Conservation (phyloP, 2,113 vertebrate genomes). For the Empidonax traillii region DNA sequence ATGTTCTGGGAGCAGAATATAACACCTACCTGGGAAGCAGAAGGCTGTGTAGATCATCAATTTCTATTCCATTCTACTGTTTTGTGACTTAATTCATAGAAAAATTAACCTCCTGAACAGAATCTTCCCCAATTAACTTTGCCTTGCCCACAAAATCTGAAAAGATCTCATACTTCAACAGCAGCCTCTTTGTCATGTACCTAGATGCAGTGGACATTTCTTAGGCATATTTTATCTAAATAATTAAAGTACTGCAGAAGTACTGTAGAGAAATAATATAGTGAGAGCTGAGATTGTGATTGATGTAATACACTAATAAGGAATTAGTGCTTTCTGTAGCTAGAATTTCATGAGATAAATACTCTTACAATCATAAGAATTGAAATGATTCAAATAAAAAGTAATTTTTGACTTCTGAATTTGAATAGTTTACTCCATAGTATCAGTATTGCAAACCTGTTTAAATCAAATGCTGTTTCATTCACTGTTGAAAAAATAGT, state of each 20-base stretch:
- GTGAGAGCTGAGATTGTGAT: not conserved
- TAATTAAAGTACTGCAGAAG: not conserved
- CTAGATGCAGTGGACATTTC: not conserved
- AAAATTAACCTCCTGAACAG: not conserved
- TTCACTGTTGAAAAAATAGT: constrained; percentile 44
- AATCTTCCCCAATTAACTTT: not conserved
- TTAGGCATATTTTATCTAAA: not conserved
- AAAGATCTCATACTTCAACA: not conserved
- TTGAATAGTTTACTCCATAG: not conserved
- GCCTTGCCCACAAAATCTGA: not conserved
- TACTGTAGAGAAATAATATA: not conserved
- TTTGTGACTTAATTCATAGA: not conserved
- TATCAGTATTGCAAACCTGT: not conserved
- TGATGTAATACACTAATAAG: not conserved
- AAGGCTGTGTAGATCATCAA: not conserved
- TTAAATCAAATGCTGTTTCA: constrained; percentile 28
- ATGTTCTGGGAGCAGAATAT: not conserved
- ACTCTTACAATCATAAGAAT: not conserved
- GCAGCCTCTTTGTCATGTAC: not conserved
- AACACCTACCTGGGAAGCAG: not conserved
- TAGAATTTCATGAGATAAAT: not conserved
- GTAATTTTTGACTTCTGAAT: not conserved
- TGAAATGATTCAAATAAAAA: not conserved
- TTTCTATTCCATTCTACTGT: not conserved
- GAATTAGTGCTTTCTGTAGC: not conserved